phyloP scores from a whole-genome alignment of 2,113 vertebrate species.

The Potamarius usumacintae region DNA sequence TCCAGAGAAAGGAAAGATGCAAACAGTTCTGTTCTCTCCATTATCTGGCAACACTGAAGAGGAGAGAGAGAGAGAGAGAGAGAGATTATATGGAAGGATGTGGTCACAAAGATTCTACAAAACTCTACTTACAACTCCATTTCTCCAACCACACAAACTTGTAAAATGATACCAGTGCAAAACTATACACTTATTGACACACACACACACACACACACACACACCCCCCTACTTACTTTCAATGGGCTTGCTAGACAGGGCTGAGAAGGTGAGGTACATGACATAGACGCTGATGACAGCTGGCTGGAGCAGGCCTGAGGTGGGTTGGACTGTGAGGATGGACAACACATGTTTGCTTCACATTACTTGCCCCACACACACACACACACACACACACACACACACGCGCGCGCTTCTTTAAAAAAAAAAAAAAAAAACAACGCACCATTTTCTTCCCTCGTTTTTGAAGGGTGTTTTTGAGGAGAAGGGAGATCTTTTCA shows the following conservation, averaged over 20 bases:
- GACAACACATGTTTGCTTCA: constrained; percentile 18
- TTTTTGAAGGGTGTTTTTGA: neutral
- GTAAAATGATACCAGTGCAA: neutral
- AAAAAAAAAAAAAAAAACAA: too few species aligned
- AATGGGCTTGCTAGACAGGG: constrained; percentile 90
- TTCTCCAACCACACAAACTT: neutral
- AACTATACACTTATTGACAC: neutral
- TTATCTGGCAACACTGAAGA: constrained; percentile 60
- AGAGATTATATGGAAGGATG: neutral
- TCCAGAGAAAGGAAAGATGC: constrained; percentile 81
- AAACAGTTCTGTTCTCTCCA: constrained; percentile 84
- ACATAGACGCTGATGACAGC: constrained; percentile 95
- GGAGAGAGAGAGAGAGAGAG: neutral
- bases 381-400: neutral
- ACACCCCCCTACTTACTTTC: constrained; percentile 75
- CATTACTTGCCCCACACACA: neutral
- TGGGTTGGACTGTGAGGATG: constrained; percentile 80
- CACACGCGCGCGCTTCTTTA: too few species aligned
- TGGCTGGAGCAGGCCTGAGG: constrained; percentile 91
- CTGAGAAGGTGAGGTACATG: constrained; percentile 96
- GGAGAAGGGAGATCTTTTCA: neutral
- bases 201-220: neutral
- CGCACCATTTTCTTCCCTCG: neutral
- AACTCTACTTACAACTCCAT: neutral
- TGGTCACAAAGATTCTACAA: neutral